Base-by-base conservation (phyloP, 2,113 vertebrate species). In the Struthio camelus region DNA sequence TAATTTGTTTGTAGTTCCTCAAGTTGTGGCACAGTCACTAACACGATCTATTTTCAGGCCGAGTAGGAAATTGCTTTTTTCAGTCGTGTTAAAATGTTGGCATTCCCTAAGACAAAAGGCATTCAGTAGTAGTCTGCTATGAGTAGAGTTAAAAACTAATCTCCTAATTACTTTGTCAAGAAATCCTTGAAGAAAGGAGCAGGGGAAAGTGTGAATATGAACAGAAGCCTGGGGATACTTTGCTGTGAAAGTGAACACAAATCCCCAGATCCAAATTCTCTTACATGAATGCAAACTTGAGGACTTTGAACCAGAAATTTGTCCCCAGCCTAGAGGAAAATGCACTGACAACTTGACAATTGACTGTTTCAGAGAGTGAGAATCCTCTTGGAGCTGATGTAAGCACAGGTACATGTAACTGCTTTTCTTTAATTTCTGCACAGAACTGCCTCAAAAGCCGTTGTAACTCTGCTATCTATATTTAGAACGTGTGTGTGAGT, bases 371-470 rank as follows among this genome's bases (percentile, higher is more conserved):
- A 51, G 46, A 92, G 40, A 30, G 13, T 2, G 2, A 58, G 34
- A 77, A 62, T 3, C 10, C 9, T 67, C 44, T 42, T 46, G 56
- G 40, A 71, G 77, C 51, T 71, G 44, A 56, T 12, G n/a, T 24
- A 71, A 84, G 18, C 12, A 36, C 34, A 51, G 24, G 6, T 30
- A 3, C 0, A 40, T 51, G 28, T 25, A 66, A 76, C 10, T 18
- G 0, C 36, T 76, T 89, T 76, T 83, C 54, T 38, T 54, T 54
- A 40, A 72, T 84, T 87, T 87, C 28, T 83, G 56, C 20, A 27
- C n/a, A 71, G 20, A 46, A 51, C 50, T 1, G 1, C 30, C n/a
- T 76, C 64, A 71, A 40, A 87, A 87, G 40, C 9, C 0, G 1
- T 46, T 80, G 14, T 38, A 76, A 58, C 5, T 36, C 23, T 62